A percentile compares a stretch with the other conserved stretches of the same genome.
phyloP scores from a whole-genome alignment of 2,797 vertebrate species.

The Poeciliopsis turneri region DNA sequence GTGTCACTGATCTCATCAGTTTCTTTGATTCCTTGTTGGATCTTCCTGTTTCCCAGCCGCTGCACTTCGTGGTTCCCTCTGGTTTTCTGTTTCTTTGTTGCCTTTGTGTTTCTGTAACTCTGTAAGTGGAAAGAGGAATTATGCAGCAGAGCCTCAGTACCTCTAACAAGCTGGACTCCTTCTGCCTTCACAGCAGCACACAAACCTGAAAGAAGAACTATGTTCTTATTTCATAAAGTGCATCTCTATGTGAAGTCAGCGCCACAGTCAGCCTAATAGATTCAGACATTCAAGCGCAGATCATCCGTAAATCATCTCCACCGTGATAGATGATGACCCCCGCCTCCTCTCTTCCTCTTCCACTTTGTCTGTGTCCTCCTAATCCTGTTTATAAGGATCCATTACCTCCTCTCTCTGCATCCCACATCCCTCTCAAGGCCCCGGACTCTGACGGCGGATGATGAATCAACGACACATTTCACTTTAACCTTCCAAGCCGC shows the following conservation, averaged over 20 bases:
- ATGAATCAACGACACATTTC: slow-evolving; percentile 55
- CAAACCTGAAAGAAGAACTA: neutral
- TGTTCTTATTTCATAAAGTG: slow-evolving; percentile 4
- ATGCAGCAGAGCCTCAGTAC: neutral
- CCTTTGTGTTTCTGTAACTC: too few relatives aligned
- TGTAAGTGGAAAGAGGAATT: neutral
- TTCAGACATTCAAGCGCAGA: slow-evolving; percentile 33
- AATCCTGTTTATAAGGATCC: slow-evolving; percentile 50
- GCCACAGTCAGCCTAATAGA: slow-evolving; percentile 9
- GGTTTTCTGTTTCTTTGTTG: too few relatives aligned
- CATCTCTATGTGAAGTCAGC: slow-evolving; percentile 1
- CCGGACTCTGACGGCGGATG: slow-evolving; percentile 43
- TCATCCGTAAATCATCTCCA: slow-evolving; percentile 41
- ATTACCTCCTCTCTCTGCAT: slow-evolving; percentile 49
- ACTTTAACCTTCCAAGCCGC: slow-evolving; percentile 45
- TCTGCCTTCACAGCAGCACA: neutral
- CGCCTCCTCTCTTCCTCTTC: slow-evolving; percentile 10
- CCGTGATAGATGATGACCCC: slow-evolving; percentile 43
- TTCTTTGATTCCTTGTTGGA: too few relatives aligned
- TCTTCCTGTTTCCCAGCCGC: too few relatives aligned
- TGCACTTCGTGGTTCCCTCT: too few relatives aligned
- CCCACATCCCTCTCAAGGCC: slow-evolving; percentile 50
- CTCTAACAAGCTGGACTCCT: neutral
- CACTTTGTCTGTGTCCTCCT: slow-evolving; percentile 47
- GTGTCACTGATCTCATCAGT: too few relatives aligned